Evolutionary conservation across 2,113 vertebrate species (phyloP).

Genomic region (Chionis minor): DNA sequence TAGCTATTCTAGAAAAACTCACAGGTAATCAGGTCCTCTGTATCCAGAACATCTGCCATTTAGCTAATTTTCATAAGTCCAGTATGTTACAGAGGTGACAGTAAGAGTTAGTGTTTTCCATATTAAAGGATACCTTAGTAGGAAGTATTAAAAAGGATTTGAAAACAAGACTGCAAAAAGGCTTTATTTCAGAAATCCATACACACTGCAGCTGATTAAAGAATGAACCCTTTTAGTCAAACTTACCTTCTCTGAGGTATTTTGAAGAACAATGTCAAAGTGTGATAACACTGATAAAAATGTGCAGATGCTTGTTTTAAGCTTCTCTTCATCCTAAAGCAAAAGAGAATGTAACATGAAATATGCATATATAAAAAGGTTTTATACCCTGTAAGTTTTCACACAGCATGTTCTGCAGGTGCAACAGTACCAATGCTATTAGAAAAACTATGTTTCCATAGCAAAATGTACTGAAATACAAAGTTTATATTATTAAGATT

Average conservation of each 20-base stretch:
- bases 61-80: neutral
- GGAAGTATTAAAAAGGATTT: neutral
- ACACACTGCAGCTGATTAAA: neutral
- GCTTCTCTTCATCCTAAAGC: conserved; percentile 86
- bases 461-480: neutral
- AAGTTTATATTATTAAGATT: neutral
- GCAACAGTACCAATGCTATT: neutral
- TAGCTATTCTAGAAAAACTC: neutral
- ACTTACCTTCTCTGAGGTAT: conserved; percentile 80
- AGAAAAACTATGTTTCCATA: neutral
- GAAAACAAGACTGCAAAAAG: neutral
- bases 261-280: conserved; percentile 81
- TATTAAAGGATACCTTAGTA: neutral
- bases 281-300: conserved; percentile 91
- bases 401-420: neutral
- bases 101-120: neutral
- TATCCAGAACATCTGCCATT: neutral
- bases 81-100: neutral
- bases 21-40: neutral
- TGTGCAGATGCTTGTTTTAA: conserved; percentile 90
- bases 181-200: neutral
- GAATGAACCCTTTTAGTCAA: neutral
- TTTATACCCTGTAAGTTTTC: neutral
- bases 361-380: rapidly evolving
- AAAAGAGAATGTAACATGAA: neutral